Percentiles rank a stretch among this genome's conserved stretches.
These are phyloP conservation scores for Diogma glabrata DNA, from an alignment of 2,888 invertebrate species.

Conservation along the genomic window DNA sequence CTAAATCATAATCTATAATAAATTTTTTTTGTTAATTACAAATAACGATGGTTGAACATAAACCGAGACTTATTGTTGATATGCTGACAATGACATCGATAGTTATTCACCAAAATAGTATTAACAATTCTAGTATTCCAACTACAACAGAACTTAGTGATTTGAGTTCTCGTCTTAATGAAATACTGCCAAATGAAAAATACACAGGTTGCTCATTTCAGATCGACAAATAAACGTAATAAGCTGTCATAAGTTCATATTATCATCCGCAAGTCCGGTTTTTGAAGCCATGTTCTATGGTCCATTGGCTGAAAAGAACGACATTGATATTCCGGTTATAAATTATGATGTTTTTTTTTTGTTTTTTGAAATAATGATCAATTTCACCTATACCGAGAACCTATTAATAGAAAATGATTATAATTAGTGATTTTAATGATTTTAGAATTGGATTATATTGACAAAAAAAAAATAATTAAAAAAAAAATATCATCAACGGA, in stretches of 20 bases:
- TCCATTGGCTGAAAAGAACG: conserved; percentile 59
- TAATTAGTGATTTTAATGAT: no score
- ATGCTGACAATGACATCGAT: no score
- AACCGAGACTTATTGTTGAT: no score
- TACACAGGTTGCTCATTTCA: conserved; percentile 33
- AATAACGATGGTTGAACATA: no score
- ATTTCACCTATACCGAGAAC: conserved; percentile 32
- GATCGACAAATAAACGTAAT: conserved; percentile 37
- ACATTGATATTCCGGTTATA: conserved; percentile 37
- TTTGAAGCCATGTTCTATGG: conserved; percentile 85
- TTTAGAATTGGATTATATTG: conserved; percentile 24
- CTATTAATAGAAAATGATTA: conserved; percentile 8
- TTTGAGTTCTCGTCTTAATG: conserved; percentile 20
- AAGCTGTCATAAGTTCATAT: conserved; percentile 66
- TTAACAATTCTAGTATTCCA: no score
- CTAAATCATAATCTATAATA: no score
- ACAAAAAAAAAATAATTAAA: conserved; percentile 17
- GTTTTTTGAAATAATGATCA: conserved; percentile 34
- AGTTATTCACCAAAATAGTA: no score
- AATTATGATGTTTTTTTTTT: conserved; percentile 32
- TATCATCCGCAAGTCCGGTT: conserved; percentile 77
- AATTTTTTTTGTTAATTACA: no score
- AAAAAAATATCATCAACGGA: conserved; percentile 1
- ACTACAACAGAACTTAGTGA: no score
- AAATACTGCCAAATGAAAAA: conserved; percentile 33